Base-by-base conservation (phyloP, 2,888 invertebrate species). In the Limnephilus auricula region DNA sequence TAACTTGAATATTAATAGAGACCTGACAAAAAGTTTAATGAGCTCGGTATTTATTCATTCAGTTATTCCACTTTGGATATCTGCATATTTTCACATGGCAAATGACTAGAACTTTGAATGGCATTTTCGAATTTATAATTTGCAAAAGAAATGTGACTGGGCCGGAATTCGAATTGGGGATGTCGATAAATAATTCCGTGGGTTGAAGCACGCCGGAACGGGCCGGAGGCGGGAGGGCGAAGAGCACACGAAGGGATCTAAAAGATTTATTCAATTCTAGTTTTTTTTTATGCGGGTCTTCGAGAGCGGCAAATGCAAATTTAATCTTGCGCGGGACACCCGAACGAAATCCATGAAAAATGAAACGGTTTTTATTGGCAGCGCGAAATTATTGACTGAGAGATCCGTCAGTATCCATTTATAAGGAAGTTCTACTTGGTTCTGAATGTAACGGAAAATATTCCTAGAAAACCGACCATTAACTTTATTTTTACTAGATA, bases 101-200 rank as follows among this genome's bases (percentile, higher is more conserved):
- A 78, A 34, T 88, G n/a, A 78, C 65, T 32, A 88, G 78, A 88
- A 90, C 86, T 86, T 90, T 84, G 90, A 92, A 92, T 91, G 92
- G 92, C 92, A 92, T 92, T 91, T 93, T 90, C 92, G 91, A 92
- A 92, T 85, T 92, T 93, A 91, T 93, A 92, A 93, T 93, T 93
- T 93, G 92, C 92, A 91, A 93, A 93, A 93, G 93, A 93, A 93
- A 93, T 92, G 93, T 90, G 92, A 93, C 92, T 85, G 92, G 89
- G 90, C 78, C 79, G 90, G 92, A 91, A 92, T 91, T 91, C 91
- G 89, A 92, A 92, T 90, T 89, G 85, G 89, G 89, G 90, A 87
- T 88, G 92, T 90, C 87, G 92, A 92, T 92, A 92, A 92, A 92
- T 92, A 92, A 93, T 93, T 92, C 92, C 88, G 83, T 40, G 30